Percentiles rank a stretch among this genome's conserved stretches.
phyloP scores from a whole-genome alignment of 2,797 vertebrate species.

The Sebastes diploproa region DNA sequence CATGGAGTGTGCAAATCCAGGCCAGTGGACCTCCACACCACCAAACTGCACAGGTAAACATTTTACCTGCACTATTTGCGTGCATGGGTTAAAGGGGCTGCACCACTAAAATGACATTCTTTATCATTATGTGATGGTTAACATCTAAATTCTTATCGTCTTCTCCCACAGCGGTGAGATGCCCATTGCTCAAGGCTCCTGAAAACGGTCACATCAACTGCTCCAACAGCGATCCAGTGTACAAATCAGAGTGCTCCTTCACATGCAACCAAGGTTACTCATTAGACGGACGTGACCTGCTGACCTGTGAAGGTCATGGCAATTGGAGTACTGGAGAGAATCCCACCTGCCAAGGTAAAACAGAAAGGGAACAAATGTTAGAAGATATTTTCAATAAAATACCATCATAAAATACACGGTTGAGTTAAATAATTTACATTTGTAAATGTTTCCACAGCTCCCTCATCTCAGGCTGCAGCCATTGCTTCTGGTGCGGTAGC shows the following conservation, averaged over 20 bases:
- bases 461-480: background rate
- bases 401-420: background rate
- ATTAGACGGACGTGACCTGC: slow-evolving; percentile 57
- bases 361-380: rapidly evolving
- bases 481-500: slow-evolving; percentile 34
- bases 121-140: background rate
- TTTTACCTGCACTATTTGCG: background rate
- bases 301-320: slow-evolving; percentile 76
- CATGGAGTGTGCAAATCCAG: slow-evolving; percentile 45
- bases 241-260: slow-evolving; percentile 80
- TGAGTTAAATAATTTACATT: background rate
- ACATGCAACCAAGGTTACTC: slow-evolving; percentile 71
- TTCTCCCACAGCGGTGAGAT: slow-evolving; percentile 65
- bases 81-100: background rate
- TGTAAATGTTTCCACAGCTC: slow-evolving; percentile 33
- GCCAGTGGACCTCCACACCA: slow-evolving; percentile 50
- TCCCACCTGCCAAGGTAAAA: slow-evolving; percentile 80
- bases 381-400: background rate
- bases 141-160: background rate
- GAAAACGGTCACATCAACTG: slow-evolving; percentile 74
- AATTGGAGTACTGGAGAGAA: slow-evolving; percentile 78
- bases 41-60: slow-evolving; percentile 60
- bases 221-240: slow-evolving; percentile 56
- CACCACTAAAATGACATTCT: background rate
- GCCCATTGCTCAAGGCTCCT: slow-evolving; percentile 61